phyloP scores from a whole-genome alignment of 92 coral and sea anemone genomes.

The Palythoa caribaeorum region DNA sequence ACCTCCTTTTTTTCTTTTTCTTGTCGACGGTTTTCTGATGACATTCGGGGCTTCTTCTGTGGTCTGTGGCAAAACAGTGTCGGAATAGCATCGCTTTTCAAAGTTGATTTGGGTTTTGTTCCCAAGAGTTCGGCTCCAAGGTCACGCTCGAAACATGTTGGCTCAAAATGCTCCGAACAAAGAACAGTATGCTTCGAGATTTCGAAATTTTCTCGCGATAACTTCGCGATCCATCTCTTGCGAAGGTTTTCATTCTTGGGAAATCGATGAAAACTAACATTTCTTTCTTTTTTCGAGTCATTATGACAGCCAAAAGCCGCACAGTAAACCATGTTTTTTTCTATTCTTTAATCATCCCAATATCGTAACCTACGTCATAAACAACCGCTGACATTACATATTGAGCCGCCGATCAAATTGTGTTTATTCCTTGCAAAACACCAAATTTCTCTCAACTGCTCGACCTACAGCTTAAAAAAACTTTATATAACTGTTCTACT shows the following conservation, averaged over 20 bases:
- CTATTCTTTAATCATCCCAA: neutral
- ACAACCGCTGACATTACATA: slow-evolving; percentile 10
- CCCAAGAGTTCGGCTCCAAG: slow-evolving; percentile 42
- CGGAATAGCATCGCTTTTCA: slow-evolving; percentile 36
- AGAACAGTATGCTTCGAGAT: neutral
- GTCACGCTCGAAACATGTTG: slow-evolving; percentile 44
- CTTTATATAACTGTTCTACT: neutral
- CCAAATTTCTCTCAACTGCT: too few species aligned
- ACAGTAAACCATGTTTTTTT: neutral
- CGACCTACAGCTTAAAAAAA: neutral
- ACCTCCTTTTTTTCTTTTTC: slow-evolving; percentile 42
- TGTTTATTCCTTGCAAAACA: neutral
- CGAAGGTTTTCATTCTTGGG: neutral
- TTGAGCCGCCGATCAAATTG: slow-evolving; percentile 6
- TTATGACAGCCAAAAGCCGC: neutral
- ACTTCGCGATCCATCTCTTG: neutral
- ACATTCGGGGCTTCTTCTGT: slow-evolving; percentile 27
- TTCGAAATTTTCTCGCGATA: neutral
- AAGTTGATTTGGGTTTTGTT: neutral
- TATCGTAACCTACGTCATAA: slow-evolving; percentile 17
- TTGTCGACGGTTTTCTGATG: slow-evolving; percentile 31
- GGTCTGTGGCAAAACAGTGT: slow-evolving; percentile 33
- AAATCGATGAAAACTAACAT: neutral
- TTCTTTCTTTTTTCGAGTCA: too few species aligned
- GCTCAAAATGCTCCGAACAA: neutral